Percentiles rank a stretch among this genome's conserved stretches.
These are phyloP conservation scores for Ericerus pela DNA, from an alignment of 1,140 invertebrate genomes.

Conservation along the genomic window DNA sequence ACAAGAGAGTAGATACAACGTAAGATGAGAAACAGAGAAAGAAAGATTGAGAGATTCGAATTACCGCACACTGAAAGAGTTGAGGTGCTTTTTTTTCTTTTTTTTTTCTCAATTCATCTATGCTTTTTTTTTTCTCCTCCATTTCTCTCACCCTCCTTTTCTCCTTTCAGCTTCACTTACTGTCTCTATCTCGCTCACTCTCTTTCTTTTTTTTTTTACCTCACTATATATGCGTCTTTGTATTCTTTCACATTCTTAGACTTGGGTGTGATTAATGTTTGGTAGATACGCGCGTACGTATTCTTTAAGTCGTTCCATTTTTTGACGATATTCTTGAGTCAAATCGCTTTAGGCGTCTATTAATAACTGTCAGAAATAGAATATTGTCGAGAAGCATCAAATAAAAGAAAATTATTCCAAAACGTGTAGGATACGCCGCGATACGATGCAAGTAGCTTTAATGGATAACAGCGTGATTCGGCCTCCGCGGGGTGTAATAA, in stretches of 20 bases:
- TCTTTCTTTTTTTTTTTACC: too few species aligned
- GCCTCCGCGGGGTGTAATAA: slow-evolving; percentile 10
- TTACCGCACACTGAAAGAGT: slow-evolving; percentile 9
- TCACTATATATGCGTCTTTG: too few species aligned
- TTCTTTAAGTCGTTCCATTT: slow-evolving; percentile 8
- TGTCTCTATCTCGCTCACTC: too few species aligned
- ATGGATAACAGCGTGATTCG: slow-evolving; percentile 8
- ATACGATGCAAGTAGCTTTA: slow-evolving; percentile 9
- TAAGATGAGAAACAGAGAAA: not conserved
- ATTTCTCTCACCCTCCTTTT: too few species aligned
- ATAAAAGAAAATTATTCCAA: slow-evolving; percentile 10
- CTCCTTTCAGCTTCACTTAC: too few species aligned
- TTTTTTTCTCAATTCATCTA: too few species aligned
- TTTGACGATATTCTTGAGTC: slow-evolving; percentile 12
- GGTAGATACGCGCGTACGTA: not conserved
- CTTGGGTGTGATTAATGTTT: slow-evolving; percentile 6
- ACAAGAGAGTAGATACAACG: not conserved
- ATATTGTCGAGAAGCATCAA: slow-evolving; percentile 12
- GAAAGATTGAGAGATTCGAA: too few species aligned
- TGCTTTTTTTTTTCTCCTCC: too few species aligned
- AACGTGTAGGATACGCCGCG: slow-evolving; percentile 4
- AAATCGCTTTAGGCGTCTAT: slow-evolving; percentile 7
- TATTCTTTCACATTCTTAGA: slow-evolving; percentile 5
- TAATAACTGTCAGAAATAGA: slow-evolving; percentile 12
- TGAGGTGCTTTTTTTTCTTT: not conserved